Base-by-base conservation (phyloP, 2,797 vertebrate species). In the Muscicapa striata region DNA sequence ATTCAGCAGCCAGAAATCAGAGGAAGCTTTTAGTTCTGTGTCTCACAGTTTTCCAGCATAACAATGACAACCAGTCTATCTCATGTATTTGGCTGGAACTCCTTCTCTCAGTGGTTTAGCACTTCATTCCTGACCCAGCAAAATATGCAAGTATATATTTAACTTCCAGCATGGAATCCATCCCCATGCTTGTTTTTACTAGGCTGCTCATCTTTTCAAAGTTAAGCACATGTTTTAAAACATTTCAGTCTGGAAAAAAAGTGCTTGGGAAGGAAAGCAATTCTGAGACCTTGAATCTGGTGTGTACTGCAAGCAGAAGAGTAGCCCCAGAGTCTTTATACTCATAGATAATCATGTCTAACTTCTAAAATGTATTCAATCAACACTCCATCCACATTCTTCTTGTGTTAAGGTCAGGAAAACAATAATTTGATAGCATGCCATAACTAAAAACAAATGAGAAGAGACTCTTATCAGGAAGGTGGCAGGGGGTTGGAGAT, bases 111-210 rank as follows among this genome's bases (percentile, higher is more conserved):
- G 64, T 91, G 82, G 88, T 86, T 94, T 75, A 78, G 48, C 74
- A 51, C 69, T 88, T 93, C 62, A 81, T 94, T 95, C 80, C 69
- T 75, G 43, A 87, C 77, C 86, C n/a, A 57, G 54, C 29, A 64
- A 88, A 96, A 64, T 72, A 75, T 88, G 80, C 77, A 75, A 90
- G 58, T 72, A 84, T 84, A 15, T 96, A 54, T 90, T 94, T 89
- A 86, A 82, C 30, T 81, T 95, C 15, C 69, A 94, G 43, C 20
- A 51, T 75, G 80, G n/a, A 73, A 75, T 90, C 66, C 2, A 9
- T 70, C 63, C 34, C 14, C 19, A 68, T 94, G 58, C 75, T 94
- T 95, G 36, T 88, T 96, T 91, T 90, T 57, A 58, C 41, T 83
- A 29, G 68, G 13, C 16, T 86, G 36, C 59, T 93, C 29, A 30